Base-by-base conservation (phyloP, 2,888 invertebrate species). In the Acronicta alni region DNA sequence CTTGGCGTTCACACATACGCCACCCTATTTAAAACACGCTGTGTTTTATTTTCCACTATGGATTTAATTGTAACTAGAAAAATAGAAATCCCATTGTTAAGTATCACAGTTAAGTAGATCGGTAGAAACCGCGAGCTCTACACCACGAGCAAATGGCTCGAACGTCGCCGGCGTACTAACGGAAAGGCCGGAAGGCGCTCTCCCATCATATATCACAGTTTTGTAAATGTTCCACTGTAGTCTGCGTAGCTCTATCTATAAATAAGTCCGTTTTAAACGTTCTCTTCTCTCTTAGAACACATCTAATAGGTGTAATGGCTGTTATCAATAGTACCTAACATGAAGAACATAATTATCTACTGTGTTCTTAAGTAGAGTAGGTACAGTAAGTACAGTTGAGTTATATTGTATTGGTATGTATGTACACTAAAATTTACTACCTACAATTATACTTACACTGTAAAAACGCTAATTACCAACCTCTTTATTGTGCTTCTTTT, bases 111-210 rank as follows among this genome's bases (percentile, higher is more conserved):
- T 69, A 72, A 61, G 57, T 68, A 72, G 48, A 71, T 60, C 63
- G 48, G 56, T 64, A 44, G 58, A 57, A 59, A 57, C 59, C 67
- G 53, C 54, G 61, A 48, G 47, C 54, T 43, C 45, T 30, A 41
- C 14, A 30, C 53, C 52, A 44, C 80, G 49, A 48, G 77, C 79
- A 62, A 49, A 51, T 37, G 57, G 67, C 72, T 69, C 83, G 81
- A 77, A 76, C 81, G 80, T 75, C 75, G 80, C 81, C 83, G 80
- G 65, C 73, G 69, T 67, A 85, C 85, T 84, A 75, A 66, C 58
- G 49, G 14, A 46, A 38, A 14, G 30, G 16, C 46, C 32, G 23
- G 51, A 56, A 52, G 52, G 49, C 52, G 46, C 71, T 43, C 18
- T 61, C 37, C 44, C 57, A 51, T 70, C 67, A 52, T 20, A 52